These are phyloP conservation scores for Sebastolobus alascanus DNA, from an alignment of 2,797 vertebrate species.

Conservation along the genomic window DNA sequence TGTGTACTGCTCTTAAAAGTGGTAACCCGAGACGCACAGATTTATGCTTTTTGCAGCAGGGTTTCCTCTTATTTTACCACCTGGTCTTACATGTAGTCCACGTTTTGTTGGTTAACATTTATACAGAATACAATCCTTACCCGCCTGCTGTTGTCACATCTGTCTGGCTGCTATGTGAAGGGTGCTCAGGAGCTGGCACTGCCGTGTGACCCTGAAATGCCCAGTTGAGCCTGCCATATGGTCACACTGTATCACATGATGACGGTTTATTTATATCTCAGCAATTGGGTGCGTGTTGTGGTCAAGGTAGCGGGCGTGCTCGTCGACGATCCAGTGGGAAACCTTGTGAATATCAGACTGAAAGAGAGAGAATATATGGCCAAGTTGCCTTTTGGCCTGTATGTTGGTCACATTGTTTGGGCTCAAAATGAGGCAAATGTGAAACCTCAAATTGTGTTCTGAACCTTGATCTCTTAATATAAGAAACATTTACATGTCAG, in stretches of 20 bases:
- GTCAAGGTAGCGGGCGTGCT: slow-evolving; percentile 55
- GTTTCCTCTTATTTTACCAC: background rate
- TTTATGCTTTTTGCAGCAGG: slow-evolving; percentile 29
- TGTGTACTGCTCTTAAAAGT: slow-evolving; percentile 28
- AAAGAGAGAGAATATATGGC: slow-evolving; percentile 3
- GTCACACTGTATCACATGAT: slow-evolving; percentile 64
- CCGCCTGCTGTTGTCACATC: slow-evolving; percentile 48
- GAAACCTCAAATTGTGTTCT: background rate
- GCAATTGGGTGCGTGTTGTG: slow-evolving; percentile 59
- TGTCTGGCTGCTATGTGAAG: slow-evolving; percentile 42
- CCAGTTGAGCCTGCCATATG: slow-evolving; percentile 70
- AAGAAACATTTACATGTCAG: background rate
- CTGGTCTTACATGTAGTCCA: background rate
- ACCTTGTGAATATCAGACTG: slow-evolving; percentile 24
- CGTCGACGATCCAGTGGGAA: slow-evolving; percentile 43
- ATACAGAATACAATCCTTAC: slow-evolving; percentile 1
- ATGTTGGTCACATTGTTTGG: too few relatives aligned
- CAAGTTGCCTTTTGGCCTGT: background rate
- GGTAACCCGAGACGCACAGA: slow-evolving; percentile 27
- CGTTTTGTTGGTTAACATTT: slow-evolving; percentile 13
- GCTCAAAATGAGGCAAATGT: background rate
- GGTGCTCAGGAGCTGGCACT: slow-evolving; percentile 44
- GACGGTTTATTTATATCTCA: slow-evolving; percentile 73
- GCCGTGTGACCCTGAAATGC: slow-evolving; percentile 68
- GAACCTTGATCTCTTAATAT: background rate